Evolutionary conservation across 2,113 vertebrate genomes (phyloP), one percentile per base, ranked within the genome.

Genomic region (Ciconia maguari): DNA sequence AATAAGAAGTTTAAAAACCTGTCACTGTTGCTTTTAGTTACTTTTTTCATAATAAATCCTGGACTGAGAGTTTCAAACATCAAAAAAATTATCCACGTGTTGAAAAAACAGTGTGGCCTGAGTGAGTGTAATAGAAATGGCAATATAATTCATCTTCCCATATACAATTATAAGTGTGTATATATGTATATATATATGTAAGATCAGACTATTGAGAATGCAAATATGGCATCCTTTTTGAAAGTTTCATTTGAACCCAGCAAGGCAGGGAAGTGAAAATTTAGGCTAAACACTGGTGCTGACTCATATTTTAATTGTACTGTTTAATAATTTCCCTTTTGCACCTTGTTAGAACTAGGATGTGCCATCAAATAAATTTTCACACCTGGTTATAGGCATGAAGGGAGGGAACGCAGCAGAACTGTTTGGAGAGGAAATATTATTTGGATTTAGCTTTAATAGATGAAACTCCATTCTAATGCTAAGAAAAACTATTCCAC

Each of bases 1-100:
- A 97, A 77, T 70, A 96, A 36, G 21, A 72, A 69, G 71, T 75
- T 92, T 89, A 52, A 81, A 87, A 97, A 65, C 11, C 18, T 46
- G 15, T 58, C 52, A 52, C 32, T 74, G 60, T 80, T 89, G 29
- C 55, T 64, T 86, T 34, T 78, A 85, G 42, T 69, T 96, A 81
- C 78, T 49, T 69, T 75, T 93, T 64, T 51, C 30, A 21, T 64
- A 64, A 38, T 51, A 83, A 90, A 61, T 74, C 48, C 25, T 55
- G 36, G 30, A 46, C 78, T 78, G 46, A 70, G 86, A 88, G 44
- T 94, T 93, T 92, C 42, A 78, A 66, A 44, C 79, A 48, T 65
- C 8, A 75, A 87, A 57, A 65, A 89, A 92, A 27, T 8, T 16
- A 84, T 51, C 27, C 32, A 51, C 8, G 11, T 60, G 26, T 70